Conservation (phyloP, 2,797 vertebrate species). For the Halcyon leucocephala region DNA sequence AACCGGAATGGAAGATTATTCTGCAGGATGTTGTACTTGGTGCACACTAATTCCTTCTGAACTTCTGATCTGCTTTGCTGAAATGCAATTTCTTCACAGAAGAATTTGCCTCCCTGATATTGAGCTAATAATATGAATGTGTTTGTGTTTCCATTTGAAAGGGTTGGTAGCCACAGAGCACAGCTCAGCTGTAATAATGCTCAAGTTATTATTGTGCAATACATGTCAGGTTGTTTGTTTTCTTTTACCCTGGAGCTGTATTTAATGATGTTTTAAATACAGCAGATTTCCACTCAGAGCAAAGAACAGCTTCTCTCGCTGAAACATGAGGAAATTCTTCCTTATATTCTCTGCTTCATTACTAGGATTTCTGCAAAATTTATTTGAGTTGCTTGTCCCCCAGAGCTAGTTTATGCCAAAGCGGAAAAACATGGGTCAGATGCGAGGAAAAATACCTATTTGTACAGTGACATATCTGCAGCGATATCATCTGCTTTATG, state of each 20-base stretch:
- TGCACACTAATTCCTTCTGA: neutral
- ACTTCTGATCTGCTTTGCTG: slow-evolving; percentile 4
- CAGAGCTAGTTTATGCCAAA: neutral
- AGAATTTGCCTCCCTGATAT: neutral
- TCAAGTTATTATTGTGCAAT: neutral
- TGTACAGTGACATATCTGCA: neutral
- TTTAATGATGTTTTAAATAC: slow-evolving; percentile 15
- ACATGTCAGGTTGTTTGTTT: neutral
- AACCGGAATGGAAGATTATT: neutral
- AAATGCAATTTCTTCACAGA: neutral
- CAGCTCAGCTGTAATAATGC: neutral
- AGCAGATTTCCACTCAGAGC: neutral
- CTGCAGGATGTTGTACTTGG: neutral
- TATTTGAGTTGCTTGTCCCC: neutral
- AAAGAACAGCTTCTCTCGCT: neutral
- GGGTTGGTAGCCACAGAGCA: neutral
- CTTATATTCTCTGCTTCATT: neutral
- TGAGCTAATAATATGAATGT: neutral
- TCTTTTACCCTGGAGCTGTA: neutral
- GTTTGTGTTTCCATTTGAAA: neutral
- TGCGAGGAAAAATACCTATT: neutral
- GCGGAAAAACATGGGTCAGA: neutral
- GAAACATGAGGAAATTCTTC: neutral
- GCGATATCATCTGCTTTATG: neutral
- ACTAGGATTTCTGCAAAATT: neutral